phyloP scores from a whole-genome alignment of 2,888 invertebrate genomes.

The Encarsia formosa region DNA sequence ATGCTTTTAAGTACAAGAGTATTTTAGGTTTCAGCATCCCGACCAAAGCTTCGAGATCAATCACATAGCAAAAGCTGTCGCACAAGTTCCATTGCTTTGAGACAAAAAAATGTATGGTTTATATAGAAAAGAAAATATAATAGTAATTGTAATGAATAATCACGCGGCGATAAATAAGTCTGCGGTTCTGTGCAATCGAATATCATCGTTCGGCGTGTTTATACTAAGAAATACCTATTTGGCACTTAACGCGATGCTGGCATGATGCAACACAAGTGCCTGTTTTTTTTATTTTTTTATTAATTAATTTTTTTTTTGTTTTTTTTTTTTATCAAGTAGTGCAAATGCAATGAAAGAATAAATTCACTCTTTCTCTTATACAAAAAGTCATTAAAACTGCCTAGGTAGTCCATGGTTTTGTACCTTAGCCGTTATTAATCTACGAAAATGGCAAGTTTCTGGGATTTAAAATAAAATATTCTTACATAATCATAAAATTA shows the following conservation, averaged over 20 bases:
- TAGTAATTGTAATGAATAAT: too few relatives aligned
- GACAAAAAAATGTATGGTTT: slow-evolving; percentile 5
- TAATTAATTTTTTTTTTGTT: too few relatives aligned
- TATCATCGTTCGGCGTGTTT: slow-evolving; percentile 15
- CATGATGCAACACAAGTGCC: slow-evolving; percentile 22
- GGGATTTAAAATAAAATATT: too few relatives aligned
- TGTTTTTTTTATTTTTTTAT: too few relatives aligned
- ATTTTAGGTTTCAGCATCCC: slow-evolving; percentile 9
- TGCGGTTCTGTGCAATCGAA: too few relatives aligned
- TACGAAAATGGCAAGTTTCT: background rate
- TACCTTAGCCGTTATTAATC: slow-evolving; percentile 14
- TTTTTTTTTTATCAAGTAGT: slow-evolving; percentile 12
- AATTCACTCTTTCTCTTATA: slow-evolving; percentile 11
- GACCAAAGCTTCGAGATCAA: slow-evolving; percentile 26
- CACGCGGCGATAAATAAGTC: too few relatives aligned
- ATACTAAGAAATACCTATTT: slow-evolving; percentile 29
- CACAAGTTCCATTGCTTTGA: slow-evolving; percentile 18
- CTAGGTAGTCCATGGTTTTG: slow-evolving; percentile 14
- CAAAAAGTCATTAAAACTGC: slow-evolving; percentile 15
- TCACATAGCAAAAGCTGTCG: slow-evolving; percentile 21
- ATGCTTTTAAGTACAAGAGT: slow-evolving; percentile 23
- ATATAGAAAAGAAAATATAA: slow-evolving; percentile 6
- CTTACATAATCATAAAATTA: background rate
- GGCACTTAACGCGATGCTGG: slow-evolving; percentile 30
- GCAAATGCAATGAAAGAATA: slow-evolving; percentile 18